Evolutionary conservation across 2,113 vertebrate species (phyloP).

Genomic region (Brachionichthys hirsutus): DNA sequence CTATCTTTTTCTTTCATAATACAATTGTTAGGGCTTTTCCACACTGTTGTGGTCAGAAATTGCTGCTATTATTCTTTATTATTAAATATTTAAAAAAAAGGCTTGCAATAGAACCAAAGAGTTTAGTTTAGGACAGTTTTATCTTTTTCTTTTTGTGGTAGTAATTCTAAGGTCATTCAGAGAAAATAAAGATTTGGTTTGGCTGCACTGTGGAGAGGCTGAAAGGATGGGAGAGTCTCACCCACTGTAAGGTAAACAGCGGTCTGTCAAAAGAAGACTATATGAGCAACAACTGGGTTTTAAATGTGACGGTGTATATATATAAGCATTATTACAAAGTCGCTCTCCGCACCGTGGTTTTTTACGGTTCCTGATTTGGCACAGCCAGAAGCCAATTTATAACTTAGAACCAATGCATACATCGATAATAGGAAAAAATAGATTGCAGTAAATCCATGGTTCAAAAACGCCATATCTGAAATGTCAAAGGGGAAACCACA

Average conservation of each 20-base stretch:
- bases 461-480: constrained; percentile 75
- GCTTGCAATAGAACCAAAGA: constrained; percentile 10
- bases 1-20: constrained; percentile 15
- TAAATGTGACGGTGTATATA: constrained; percentile 57
- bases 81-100: constrained; percentile 1
- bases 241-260: constrained; percentile 10
- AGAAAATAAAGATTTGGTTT: constrained; percentile 27
- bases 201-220: constrained; percentile 13
- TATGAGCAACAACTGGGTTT: constrained; percentile 43
- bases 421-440: constrained; percentile 75
- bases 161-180: constrained; percentile 32
- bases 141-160: constrained; percentile 12
- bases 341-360: constrained; percentile 32
- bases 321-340: constrained; percentile 60
- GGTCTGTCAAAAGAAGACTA: constrained; percentile 31
- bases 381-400: constrained; percentile 66
- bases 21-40: constrained; percentile 17
- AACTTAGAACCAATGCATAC: constrained; percentile 77
- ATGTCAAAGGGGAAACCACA: constrained; percentile 76
- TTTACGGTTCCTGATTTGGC: constrained; percentile 60
- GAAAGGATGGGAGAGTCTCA: constrained; percentile 16
- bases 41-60: constrained; percentile 18
- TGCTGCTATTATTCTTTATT: constrained; percentile 17
- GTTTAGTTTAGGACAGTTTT: too few species aligned
- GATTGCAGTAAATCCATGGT: constrained; percentile 77